phyloP scores from a whole-genome alignment of 1,140 invertebrate species.

The Lepidostoma basale region DNA sequence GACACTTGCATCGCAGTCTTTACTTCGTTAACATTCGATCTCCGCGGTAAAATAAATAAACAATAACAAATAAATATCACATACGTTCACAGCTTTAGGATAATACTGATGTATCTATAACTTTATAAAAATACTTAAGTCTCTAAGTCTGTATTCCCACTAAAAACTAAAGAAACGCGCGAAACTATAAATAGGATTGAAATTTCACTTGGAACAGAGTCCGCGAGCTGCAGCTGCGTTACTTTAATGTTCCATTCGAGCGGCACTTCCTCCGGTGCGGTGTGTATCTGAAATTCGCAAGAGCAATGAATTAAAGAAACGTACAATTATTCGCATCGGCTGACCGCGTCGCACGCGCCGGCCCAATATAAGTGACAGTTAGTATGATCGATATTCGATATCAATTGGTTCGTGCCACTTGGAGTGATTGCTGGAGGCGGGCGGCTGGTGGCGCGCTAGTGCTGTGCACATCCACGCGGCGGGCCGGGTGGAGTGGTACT shows the following conservation, averaged over 20 bases:
- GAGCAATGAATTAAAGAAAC: neutral
- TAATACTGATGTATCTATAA: neutral
- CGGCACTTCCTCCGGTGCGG: neutral
- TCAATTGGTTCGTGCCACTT: constrained; percentile 12
- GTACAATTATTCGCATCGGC: neutral
- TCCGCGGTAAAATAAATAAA: neutral
- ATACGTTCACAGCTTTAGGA: neutral
- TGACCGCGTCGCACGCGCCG: neutral
- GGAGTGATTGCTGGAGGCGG: neutral
- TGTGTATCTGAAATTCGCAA: constrained; percentile 7
- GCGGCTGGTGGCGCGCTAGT: neutral
- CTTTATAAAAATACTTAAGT: neutral
- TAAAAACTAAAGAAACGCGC: neutral
- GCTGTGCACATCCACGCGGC: neutral
- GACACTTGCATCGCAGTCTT: neutral
- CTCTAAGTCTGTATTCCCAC: no score
- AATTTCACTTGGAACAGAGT: neutral
- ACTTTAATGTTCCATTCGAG: no score
- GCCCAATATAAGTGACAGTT: neutral
- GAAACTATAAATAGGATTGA: neutral
- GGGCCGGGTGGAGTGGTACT: neutral
- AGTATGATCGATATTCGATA: constrained; percentile 15
- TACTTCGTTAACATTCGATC: neutral
- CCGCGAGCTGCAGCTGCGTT: no score
- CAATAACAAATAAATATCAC: neutral